phyloP scores from a whole-genome alignment of 35 echinoderm and acorn worm species.

The Lytechinus variegatus region DNA sequence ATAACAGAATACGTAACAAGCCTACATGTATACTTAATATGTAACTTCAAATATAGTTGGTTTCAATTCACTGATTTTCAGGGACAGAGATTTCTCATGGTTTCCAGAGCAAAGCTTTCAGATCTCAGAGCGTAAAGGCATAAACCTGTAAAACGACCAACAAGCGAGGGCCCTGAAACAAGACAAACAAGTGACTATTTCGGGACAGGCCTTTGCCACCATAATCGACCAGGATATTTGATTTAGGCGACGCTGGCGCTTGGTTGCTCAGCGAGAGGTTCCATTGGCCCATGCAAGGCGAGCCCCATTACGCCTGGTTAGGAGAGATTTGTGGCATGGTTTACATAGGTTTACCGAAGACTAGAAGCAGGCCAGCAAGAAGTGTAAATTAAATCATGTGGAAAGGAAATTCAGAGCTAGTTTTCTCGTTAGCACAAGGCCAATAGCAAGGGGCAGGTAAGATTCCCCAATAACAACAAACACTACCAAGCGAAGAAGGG shows the following conservation, averaged over 20 bases:
- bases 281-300: not conserved
- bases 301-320: not conserved
- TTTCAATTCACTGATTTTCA: not conserved
- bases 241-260: not conserved
- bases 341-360: not conserved
- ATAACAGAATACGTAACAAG: not conserved
- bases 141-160: not conserved
- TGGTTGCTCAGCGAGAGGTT: not conserved
- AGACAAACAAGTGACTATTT: not conserved
- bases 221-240: constrained; percentile 4
- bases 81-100: not conserved
- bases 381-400: not conserved
- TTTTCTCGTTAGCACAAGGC: not conserved
- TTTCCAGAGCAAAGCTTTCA: not conserved
- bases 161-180: not conserved
- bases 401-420: not conserved
- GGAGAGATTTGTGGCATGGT: not conserved
- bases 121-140: not conserved
- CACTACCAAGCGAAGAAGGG: not conserved
- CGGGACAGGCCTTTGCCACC: not conserved
- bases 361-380: not conserved
- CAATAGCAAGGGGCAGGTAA: not conserved
- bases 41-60: not conserved
- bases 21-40: not conserved
- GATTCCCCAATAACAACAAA: not conserved